Conservation (phyloP, 2,888 invertebrate species). For the Ophioninae sp. region DNA sequence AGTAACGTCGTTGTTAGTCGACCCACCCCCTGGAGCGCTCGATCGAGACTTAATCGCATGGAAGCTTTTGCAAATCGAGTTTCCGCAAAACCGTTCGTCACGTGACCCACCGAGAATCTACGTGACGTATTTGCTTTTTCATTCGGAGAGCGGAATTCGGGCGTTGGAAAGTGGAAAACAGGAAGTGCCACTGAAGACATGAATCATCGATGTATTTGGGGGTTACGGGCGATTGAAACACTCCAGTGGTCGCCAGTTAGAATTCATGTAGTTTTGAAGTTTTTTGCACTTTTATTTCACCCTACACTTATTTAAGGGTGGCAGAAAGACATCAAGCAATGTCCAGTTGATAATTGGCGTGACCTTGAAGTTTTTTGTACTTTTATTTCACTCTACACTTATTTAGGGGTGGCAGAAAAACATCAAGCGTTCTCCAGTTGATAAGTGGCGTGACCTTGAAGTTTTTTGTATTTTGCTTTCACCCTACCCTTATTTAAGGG, state of each 20-base stretch:
- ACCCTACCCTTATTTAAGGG: too few relatives aligned
- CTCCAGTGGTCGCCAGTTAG: background rate
- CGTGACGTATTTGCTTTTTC: background rate
- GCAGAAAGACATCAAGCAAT: too few relatives aligned
- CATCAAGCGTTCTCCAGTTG: too few relatives aligned
- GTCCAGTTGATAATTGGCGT: too few relatives aligned
- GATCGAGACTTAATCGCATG: conserved; percentile 59
- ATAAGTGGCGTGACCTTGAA: too few relatives aligned
- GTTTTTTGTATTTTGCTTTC: too few relatives aligned
- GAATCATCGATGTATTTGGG: conserved; percentile 21
- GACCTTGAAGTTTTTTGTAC: too few relatives aligned
- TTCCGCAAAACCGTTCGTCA: conserved; percentile 40
- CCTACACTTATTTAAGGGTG: too few relatives aligned
- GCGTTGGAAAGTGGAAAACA: conserved; percentile 38
- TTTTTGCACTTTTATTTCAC: too few relatives aligned
- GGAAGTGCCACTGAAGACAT: conserved; percentile 21
- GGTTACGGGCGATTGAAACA: background rate
- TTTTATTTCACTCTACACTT: too few relatives aligned
- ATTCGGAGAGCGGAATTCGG: conserved; percentile 18
- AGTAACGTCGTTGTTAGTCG: conserved; percentile 3
- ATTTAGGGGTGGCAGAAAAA: too few relatives aligned
- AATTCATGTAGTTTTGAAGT: too few relatives aligned
- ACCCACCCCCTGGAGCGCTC: conserved; percentile 24
- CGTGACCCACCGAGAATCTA: conserved; percentile 2
- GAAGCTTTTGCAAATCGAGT: conserved; percentile 57